phyloP scores from a whole-genome alignment of 1,140 invertebrate genomes.

The Halesus radiatus region DNA sequence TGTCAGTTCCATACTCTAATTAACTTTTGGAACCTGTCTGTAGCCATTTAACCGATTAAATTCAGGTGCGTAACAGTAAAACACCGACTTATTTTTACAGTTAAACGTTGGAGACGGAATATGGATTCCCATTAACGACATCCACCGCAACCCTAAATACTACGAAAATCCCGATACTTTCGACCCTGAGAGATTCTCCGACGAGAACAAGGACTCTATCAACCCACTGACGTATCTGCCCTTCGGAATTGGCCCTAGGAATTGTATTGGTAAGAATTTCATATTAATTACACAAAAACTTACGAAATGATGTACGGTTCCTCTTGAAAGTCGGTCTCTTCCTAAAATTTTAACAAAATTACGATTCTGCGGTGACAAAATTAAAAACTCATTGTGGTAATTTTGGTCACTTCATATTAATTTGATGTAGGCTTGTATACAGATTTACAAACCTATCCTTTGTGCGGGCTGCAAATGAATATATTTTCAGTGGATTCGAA shows the following conservation, averaged over 20 bases:
- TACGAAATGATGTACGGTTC: too few relatives aligned
- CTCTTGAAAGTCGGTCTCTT: too few relatives aligned
- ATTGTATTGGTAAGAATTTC: slow-evolving; percentile 44
- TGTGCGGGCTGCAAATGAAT: background rate
- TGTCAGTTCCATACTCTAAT: too few relatives aligned
- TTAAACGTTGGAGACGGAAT: slow-evolving; percentile 59
- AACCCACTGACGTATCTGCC: too few relatives aligned
- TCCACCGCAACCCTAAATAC: slow-evolving; percentile 63
- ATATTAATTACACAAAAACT: background rate
- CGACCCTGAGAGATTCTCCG: too few relatives aligned
- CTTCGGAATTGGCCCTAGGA: too few relatives aligned
- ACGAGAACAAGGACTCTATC: too few relatives aligned
- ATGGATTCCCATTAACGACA: slow-evolving; percentile 60
- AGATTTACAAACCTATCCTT: background rate
- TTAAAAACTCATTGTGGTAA: background rate
- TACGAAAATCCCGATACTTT: too few relatives aligned
- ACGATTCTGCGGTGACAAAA: too few relatives aligned
- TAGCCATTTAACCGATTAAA: too few relatives aligned
- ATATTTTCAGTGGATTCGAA: background rate
- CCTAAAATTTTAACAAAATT: too few relatives aligned
- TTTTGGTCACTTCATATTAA: background rate
- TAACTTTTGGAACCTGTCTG: too few relatives aligned
- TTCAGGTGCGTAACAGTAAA: background rate
- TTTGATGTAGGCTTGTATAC: background rate
- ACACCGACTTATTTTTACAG: slow-evolving; percentile 22